Evolutionary conservation across 2,797 vertebrate species (phyloP), one percentile per base, ranked within the genome.

Genomic region (Potorous gilbertii): DNA sequence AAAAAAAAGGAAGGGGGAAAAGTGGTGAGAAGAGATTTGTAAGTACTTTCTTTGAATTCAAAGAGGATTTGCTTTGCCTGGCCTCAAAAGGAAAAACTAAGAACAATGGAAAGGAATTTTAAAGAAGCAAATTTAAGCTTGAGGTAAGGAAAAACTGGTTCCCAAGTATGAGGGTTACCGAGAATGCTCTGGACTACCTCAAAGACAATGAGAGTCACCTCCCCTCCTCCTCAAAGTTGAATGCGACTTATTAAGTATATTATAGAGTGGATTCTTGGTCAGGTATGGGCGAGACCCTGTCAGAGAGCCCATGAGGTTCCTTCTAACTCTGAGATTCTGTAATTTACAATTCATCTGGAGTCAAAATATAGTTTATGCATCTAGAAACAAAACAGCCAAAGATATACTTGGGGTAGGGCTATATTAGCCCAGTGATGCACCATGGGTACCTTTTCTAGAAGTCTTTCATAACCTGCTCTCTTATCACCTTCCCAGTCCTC

Each of bases 371-470:
- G 95, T 56, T 94, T 56, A 95, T 46, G 31, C 21, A 90, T 91
- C 55, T 92, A 16, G 94, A 96, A 96, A 95, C 24, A 91, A 96
- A 66, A 81, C 54, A 92, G 55, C 28, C 55, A 55, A 90, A 5
- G 56, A 94, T 95, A 96, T 94, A 89, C 28, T 56, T 50, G 92
- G 34, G 54, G 29, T 95, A 93, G 29, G 55, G 56, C 96, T 52
- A 57, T 31, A 95, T 93, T 66, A 93, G 95, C 40, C 81, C 94
- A 10, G 96, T 93, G 74, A 93, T 92, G 91, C 93, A 90, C 54
- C 91, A 95, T 56, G 57, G 27, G 74, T 93, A 91, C 74, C 16
- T 66, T n/a, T 66, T 66, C 13, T n/a, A n/a, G 62, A 66, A 66
- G 14, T 4, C 28, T 74, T 74, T 74, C n/a, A 74, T 74, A 74